Conservation (phyloP, 2,113 vertebrate genomes). For the Gorilla gorilla region DNA sequence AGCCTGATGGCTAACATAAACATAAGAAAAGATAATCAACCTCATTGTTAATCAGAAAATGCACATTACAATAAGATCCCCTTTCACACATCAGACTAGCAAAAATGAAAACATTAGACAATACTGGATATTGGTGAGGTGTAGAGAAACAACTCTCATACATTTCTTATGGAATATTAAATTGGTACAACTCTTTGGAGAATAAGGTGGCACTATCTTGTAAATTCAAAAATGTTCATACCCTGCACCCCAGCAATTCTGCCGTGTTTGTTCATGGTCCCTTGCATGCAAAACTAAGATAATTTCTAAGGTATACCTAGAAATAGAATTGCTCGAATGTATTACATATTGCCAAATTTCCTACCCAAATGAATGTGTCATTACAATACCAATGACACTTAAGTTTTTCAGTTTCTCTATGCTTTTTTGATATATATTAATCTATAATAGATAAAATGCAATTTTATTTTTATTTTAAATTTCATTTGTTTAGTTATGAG, state of each 20-base stretch:
- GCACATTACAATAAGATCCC: background rate
- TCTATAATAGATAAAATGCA: background rate
- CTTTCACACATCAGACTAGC: background rate
- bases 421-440: background rate
- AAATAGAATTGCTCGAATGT: background rate
- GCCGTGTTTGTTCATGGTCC: background rate
- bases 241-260: background rate
- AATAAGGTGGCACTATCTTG: background rate
- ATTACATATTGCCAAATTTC: background rate
- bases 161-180: background rate
- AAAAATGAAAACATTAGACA: background rate
- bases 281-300: background rate
- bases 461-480: slow-evolving; percentile 22
- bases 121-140: background rate
- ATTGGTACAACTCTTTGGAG: background rate
- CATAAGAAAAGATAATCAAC: background rate
- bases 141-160: background rate
- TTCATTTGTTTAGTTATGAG: background rate
- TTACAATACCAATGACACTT: background rate
- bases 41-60: background rate
- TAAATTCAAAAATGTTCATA: background rate
- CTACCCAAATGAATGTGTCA: background rate
- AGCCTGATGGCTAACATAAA: background rate
- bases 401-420: background rate
- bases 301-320: background rate